These are phyloP conservation scores for Catocala fraxini DNA, from an alignment of 2,888 invertebrate species.

Conservation along the genomic window DNA sequence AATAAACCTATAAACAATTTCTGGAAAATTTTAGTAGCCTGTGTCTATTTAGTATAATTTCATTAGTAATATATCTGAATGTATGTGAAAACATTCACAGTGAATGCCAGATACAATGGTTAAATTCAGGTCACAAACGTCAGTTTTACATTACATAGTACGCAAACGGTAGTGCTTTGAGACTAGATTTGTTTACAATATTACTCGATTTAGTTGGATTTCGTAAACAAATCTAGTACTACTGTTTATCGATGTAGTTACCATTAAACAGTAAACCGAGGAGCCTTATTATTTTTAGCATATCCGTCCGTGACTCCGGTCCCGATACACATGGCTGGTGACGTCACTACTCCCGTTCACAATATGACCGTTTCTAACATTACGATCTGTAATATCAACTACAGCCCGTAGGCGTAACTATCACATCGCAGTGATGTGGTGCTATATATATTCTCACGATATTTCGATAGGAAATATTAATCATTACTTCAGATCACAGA, in stretches of 20 bases:
- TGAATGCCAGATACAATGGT: too few species aligned
- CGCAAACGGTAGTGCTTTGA: too few species aligned
- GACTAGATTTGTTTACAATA: too few species aligned
- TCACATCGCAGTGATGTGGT: constrained; percentile 10
- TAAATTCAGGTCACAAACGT: too few species aligned
- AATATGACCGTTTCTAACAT: constrained; percentile 31
- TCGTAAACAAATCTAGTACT: not conserved
- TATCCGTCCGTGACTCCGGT: constrained; percentile 53
- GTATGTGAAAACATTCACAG: not conserved
- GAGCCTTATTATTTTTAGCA: constrained; percentile 65
- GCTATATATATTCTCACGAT: constrained; percentile 21
- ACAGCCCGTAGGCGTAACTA: constrained; percentile 22
- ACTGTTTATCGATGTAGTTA: not conserved
- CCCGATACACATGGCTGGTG: constrained; percentile 64
- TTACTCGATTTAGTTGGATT: not conserved
- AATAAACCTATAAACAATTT: not conserved
- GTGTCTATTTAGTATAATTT: not conserved
- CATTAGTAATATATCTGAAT: too few species aligned
- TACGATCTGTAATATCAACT: constrained; percentile 19
- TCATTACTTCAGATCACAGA: constrained; percentile 30
- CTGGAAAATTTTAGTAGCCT: not conserved
- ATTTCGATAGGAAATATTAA: constrained; percentile 31
- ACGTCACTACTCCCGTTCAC: constrained; percentile 54
- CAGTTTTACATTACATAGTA: too few species aligned
- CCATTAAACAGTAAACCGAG: constrained; percentile 22